A percentile compares a stretch with the other conserved stretches of the same genome.
These are phyloP conservation scores for Rallus crepitans DNA, from an alignment of 2,797 vertebrate genomes.

Conservation along the genomic window DNA sequence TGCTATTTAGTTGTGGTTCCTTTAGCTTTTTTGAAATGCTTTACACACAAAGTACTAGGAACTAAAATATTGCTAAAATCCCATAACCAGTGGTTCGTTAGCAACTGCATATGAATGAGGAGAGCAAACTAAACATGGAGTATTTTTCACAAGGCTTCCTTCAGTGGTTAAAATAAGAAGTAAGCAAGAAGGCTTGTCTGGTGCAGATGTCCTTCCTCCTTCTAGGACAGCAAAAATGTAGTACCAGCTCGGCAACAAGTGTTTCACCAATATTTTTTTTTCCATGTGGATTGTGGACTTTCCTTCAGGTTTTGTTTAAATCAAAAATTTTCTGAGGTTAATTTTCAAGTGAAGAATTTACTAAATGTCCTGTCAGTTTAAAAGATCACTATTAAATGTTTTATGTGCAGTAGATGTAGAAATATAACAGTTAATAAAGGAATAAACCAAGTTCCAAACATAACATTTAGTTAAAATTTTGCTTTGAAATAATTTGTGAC, in stretches of 20 bases:
- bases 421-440: constrained; percentile 74
- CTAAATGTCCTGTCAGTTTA: constrained; percentile 63
- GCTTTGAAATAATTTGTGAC: constrained; percentile 73
- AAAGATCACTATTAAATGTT: constrained; percentile 66
- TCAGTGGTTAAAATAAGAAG: constrained; percentile 27
- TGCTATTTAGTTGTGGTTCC: not conserved
- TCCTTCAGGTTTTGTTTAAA: constrained; percentile 64
- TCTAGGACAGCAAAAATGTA: not conserved
- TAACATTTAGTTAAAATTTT: constrained; percentile 70
- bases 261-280: constrained; percentile 42
- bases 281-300: constrained; percentile 52
- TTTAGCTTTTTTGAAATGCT: not conserved
- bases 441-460: constrained; percentile 61
- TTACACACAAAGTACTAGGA: not conserved
- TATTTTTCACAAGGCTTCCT: not conserved
- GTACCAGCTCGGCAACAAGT: constrained; percentile 2
- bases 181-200: not conserved
- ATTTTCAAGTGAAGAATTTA: constrained; percentile 68
- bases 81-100: not conserved
- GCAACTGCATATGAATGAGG: not conserved
- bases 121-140: not conserved
- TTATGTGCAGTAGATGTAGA: constrained; percentile 70
- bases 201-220: constrained; percentile 12
- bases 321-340: constrained; percentile 40
- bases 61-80: constrained; percentile 22